phyloP scores from a whole-genome alignment of 2,113 vertebrate genomes.

The Tringa solitaria region DNA sequence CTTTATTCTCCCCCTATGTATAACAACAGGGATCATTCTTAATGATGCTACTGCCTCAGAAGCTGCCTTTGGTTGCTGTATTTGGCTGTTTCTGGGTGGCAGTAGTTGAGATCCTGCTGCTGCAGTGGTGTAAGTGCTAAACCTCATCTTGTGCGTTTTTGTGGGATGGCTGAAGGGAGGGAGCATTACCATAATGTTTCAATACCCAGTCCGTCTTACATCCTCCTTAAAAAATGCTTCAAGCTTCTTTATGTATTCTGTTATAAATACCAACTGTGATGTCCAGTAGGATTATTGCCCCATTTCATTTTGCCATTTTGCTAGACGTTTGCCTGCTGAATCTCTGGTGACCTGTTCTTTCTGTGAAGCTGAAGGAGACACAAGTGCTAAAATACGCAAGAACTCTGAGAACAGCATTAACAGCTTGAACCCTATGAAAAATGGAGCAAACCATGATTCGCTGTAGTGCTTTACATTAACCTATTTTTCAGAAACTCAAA shows the following conservation, averaged over 20 bases:
- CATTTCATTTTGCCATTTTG: background rate
- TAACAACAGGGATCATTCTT: background rate
- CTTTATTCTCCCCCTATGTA: background rate
- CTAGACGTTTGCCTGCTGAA: background rate
- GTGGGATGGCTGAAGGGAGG: background rate
- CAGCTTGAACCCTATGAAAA: background rate
- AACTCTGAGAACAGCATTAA: constrained; percentile 1
- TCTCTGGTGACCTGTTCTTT: background rate
- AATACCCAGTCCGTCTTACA: background rate
- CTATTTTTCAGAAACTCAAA: background rate
- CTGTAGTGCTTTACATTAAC: background rate
- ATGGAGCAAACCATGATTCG: background rate
- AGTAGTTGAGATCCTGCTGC: background rate
- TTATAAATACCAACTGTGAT: background rate
- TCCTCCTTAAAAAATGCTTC: background rate
- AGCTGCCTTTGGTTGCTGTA: background rate
- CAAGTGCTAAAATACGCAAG: constrained; percentile 9
- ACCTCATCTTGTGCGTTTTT: background rate
- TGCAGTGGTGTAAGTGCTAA: background rate
- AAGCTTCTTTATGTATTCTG: background rate
- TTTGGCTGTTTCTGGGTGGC: background rate
- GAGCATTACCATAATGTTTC: background rate
- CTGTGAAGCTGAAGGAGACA: background rate
- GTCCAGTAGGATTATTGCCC: background rate
- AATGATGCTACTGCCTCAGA: background rate